Base-by-base conservation (phyloP, 2,888 invertebrate species). In the Orchestes rusci region DNA sequence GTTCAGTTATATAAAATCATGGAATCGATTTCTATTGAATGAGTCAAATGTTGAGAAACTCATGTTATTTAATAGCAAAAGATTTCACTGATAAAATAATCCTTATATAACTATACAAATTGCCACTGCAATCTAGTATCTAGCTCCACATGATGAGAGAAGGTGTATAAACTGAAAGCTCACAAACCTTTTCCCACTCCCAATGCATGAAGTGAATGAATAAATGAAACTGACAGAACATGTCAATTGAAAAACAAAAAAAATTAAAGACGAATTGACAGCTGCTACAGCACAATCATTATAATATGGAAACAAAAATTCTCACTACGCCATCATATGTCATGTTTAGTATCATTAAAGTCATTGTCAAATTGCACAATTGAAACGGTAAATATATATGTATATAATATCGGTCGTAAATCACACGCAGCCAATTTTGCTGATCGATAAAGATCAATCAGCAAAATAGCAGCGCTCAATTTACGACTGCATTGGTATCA, bases 241-340 rank as follows among this genome's bases (percentile, higher is more conserved):
- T 61, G 56, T 60, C 60, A 62, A 57, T 51, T 60, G 58, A 59
- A 57, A 56, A 57, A 57, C 57, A 59, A 49, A 45, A 45, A 40
- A 38, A 30, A n/a, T n/a, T n/a, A 61, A 59, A 39, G 43, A 48
- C 48, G 59, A 63, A 61, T 55, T 58, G 56, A 58, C 52, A 58
- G 59, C 62, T 60, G 59, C 63, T 64, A 64, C 64, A 62, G 64
- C 64, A 63, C 64, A 64, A 63, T 64, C 64, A 65, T 60, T 62
- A 36, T 33, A 40, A 61, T 60, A 62, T 60, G 59, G 58, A 57
- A 53, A 56, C 49, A 56, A 54, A 59, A 56, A 59, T 56, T 60
- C 59, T 56, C 59, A 59, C 61, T 62, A 63, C 63, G 64, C 62
- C 64, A 65, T 64, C 62, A 63, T 63, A 62, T 61, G 60, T 61